phyloP scores from a whole-genome alignment of 2,888 invertebrate species.

The Ophioninae sp. region DNA sequence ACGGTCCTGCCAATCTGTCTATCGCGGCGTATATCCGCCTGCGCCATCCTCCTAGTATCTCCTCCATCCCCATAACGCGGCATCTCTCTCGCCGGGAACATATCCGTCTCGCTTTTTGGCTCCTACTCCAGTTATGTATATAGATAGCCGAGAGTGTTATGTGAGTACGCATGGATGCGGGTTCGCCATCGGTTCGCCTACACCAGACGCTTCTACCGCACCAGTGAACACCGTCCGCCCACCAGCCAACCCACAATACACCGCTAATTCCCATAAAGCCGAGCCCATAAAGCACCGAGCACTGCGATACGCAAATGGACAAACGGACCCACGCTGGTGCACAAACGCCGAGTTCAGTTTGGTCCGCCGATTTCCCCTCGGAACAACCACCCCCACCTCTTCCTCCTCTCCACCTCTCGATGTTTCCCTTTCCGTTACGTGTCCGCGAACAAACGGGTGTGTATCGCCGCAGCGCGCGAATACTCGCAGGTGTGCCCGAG shows the following conservation, averaged over 20 bases:
- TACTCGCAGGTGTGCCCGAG: constrained; percentile 21
- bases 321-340: constrained; percentile 74
- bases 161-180: constrained; percentile 10
- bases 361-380: constrained; percentile 66
- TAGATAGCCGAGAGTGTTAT: constrained; percentile 3
- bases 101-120: constrained; percentile 48
- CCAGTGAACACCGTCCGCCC: constrained; percentile 75
- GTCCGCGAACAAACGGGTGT: constrained; percentile 38
- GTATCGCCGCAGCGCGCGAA: constrained; percentile 6
- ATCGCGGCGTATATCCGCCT: constrained; percentile 12
- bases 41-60: constrained; percentile 1
- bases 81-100: constrained; percentile 40
- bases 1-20: constrained; percentile 21
- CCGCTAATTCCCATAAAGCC: constrained; percentile 80
- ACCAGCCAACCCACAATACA: constrained; percentile 79
- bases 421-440: constrained; percentile 43
- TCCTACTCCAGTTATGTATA: constrained; percentile 14
- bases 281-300: constrained; percentile 12
- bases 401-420: constrained; percentile 49
- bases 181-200: constrained; percentile 60
- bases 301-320: constrained; percentile 78
- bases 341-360: constrained; percentile 66
- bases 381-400: constrained; percentile 47
- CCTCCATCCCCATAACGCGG: constrained; percentile 30
- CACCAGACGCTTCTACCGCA: constrained; percentile 71